These are phyloP conservation scores for Malurus leucopterus DNA, from an alignment of 2,797 vertebrate species.

Conservation along the genomic window DNA sequence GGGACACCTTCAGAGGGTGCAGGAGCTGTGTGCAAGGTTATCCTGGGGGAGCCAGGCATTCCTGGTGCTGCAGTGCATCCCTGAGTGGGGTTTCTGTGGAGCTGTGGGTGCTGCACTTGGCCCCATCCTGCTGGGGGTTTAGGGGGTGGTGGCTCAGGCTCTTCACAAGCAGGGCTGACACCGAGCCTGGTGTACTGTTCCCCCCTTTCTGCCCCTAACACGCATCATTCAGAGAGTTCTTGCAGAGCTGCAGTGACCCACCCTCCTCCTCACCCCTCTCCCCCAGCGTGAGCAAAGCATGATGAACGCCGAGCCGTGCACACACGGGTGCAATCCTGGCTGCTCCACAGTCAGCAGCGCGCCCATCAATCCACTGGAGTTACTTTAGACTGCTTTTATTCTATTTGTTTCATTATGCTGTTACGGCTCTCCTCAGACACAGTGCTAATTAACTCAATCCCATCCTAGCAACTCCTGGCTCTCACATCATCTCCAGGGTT, in stretches of 20 bases:
- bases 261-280: neutral
- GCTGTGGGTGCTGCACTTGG: neutral
- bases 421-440: slow-evolving; percentile 12
- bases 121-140: neutral
- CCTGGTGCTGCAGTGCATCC: neutral
- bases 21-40: neutral
- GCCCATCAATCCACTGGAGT: neutral
- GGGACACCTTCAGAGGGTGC: neutral
- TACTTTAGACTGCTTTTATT: slow-evolving; percentile 11
- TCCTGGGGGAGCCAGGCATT: neutral
- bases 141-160: neutral
- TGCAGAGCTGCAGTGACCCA: neutral
- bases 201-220: neutral
- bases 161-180: neutral
- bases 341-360: neutral
- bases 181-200: neutral
- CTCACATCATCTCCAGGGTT: slow-evolving; percentile 14
- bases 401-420: slow-evolving; percentile 21
- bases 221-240: neutral
- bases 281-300: accelerated
- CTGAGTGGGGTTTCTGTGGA: neutral
- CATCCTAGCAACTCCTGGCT: neutral
- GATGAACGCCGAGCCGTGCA: neutral
- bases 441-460: slow-evolving; percentile 46
- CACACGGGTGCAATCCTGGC: neutral